Base-by-base conservation (phyloP, 2,888 invertebrate genomes). In the Falcaria lacertinaria region DNA sequence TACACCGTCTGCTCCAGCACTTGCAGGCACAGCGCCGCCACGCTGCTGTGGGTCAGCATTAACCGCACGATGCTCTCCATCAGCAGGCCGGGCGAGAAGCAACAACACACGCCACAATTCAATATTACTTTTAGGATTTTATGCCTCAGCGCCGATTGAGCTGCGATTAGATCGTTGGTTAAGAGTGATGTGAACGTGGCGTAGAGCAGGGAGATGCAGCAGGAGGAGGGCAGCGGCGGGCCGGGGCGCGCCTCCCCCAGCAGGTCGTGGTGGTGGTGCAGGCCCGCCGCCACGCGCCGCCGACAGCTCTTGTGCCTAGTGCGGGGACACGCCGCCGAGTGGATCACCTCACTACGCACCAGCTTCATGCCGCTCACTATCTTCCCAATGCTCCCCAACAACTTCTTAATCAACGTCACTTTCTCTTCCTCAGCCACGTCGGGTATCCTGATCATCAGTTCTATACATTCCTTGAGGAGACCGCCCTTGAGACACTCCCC, bases 81-180 rank as follows among this genome's bases (percentile, higher is more conserved):
- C 0, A 92, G 67, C 3, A 77, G 65, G 8, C 83, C 88, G 0
- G 91, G 87, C 0, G 92, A 90, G 58, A 92, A 91, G 61, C 93
- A 93, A 62, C 93, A 93, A 60, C 93, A 93, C 0, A 90, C 91
- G 0, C 93, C 93, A 42, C 90, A 89, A 36, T 78, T 76, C 6
- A 90, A 79, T 83, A 91, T 90, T 1, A 90, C 90, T 49, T 90
- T 88, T 0, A 92, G 65, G n/a, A 91, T 60, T 45, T 90, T 83
- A 14, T 80, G 72, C 33, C 90, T 74, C 1, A 92, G 61, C 11
- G 79, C 69, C 8, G 67, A 58, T 1, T 74, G 69, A 0, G 85
- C 86, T 0, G 83, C 60, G 0, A 88, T 61, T 16, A 74, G 74
- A 2, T 89, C 87, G 42, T 90, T 90, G 1, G 82, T 78, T 0